phyloP scores from a whole-genome alignment of 2,797 vertebrate genomes.

The Mus minutoides region DNA sequence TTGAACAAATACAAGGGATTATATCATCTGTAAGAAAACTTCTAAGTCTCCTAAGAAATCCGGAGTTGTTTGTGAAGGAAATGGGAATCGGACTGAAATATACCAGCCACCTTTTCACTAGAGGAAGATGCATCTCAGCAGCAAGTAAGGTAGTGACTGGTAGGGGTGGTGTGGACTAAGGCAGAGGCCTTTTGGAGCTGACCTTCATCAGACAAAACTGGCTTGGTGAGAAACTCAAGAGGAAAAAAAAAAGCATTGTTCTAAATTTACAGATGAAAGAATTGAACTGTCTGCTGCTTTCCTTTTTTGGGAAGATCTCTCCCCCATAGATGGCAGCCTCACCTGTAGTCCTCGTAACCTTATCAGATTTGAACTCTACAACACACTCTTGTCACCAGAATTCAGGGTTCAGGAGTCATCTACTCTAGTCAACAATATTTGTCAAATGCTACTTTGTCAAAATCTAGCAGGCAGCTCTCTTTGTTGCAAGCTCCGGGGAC shows the following conservation, averaged over 20 bases:
- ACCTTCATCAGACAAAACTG: constrained; percentile 20
- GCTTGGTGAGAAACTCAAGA: constrained; percentile 1
- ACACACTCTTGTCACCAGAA: neutral
- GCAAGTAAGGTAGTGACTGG: constrained; percentile 9
- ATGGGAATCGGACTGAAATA: neutral
- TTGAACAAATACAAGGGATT: neutral
- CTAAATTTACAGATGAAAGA: constrained; percentile 48
- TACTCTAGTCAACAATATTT: neutral
- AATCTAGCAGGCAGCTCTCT: neutral
- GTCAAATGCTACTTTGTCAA: neutral
- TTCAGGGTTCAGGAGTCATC: neutral
- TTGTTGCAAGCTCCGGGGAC: neutral
- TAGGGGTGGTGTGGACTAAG: constrained; percentile 6
- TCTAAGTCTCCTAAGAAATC: neutral
- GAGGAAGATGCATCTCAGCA: constrained; percentile 10
- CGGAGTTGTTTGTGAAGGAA: constrained; percentile 24
- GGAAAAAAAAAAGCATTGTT: neutral
- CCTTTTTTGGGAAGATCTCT: neutral
- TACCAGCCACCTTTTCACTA: constrained; percentile 45
- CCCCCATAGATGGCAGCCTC: neutral
- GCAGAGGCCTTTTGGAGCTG: constrained; percentile 45
- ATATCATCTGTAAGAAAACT: neutral
- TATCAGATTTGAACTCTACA: neutral
- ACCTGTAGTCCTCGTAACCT: neutral
- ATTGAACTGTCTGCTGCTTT: neutral